Evolutionary conservation across 2,888 invertebrate species (phyloP), one percentile per base, ranked within the genome.

Genomic region (Monoplex corrugatus): DNA sequence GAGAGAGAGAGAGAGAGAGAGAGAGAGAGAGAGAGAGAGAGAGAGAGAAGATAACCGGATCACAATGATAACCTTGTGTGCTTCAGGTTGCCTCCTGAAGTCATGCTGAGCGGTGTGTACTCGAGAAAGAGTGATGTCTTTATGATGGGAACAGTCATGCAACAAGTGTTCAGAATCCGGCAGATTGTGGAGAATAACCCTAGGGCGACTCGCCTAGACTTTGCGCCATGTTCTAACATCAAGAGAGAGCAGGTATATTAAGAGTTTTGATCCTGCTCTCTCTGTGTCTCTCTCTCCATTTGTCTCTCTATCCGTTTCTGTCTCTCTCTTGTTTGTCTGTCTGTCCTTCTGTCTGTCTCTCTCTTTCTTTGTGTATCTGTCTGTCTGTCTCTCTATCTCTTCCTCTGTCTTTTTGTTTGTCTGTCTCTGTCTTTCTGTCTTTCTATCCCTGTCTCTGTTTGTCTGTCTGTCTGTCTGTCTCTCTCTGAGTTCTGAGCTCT

Each of bases 11-110:
- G 50, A 50, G 16, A 50, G 16, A 50, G 50, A 50, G 50, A 50
- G 50, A 8, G 16, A 13, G 50, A 50, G 50, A 8, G 8, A 16
- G 10, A 50, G 10, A 16, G 16, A 50, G 50, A 50, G 10, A 50
- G 8, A 16, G 8, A 13, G 16, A 50, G 8, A 50, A 50, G 10
- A 8, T 50, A 13, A 13, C 10, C 10, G 16, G 16, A 50, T 13
- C 8, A 50, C 10, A 50, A 50, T 13, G 50, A 13, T 50, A 16
- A 50, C 23, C 16, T 35, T n/a, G 10, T 38, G 23, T 43, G n/a
- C 16, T 38, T 23, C 43, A 87, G 87, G 43, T 23, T 82, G 32
- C 82, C 82, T 19, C 87, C 87, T 8, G 87, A 87, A 78, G 87
- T 87, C 28, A n/a, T 87, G 78, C 32, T 87, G 35, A 78, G 57